phyloP scores from a whole-genome alignment of 1,140 invertebrate species.

The Bombus superbus region DNA sequence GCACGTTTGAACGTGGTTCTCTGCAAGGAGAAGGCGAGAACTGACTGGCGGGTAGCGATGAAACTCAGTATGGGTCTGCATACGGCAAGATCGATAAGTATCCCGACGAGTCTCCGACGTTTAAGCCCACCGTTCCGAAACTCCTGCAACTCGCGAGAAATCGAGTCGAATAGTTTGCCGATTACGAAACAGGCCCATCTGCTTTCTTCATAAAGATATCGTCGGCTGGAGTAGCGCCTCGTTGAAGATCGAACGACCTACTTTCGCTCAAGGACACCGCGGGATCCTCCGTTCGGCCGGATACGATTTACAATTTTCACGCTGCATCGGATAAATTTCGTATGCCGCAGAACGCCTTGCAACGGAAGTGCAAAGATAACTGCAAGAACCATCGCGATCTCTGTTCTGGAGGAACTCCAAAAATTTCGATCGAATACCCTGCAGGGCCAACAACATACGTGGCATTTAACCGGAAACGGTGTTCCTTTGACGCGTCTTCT shows the following conservation, averaged over 20 bases:
- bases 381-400: background rate
- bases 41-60: background rate
- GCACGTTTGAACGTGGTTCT: background rate
- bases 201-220: background rate
- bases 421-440: background rate
- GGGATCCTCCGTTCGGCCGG: background rate
- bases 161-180: background rate
- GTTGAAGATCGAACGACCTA: slow-evolving; percentile 9
- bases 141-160: background rate
- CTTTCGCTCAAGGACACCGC: background rate
- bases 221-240: background rate
- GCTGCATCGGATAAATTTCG: background rate
- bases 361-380: background rate
- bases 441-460: background rate
- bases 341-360: background rate
- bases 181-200: background rate
- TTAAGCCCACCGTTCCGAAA: background rate
- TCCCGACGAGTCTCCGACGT: background rate
- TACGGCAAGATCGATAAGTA: background rate
- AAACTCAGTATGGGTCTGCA: background rate
- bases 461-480: background rate
- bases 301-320: background rate
- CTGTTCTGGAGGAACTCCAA: background rate
- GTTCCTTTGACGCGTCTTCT: background rate
- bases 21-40: fast-evolving